phyloP scores from a whole-genome alignment of 2,888 invertebrate genomes.

The Tetranychus piercei region DNA sequence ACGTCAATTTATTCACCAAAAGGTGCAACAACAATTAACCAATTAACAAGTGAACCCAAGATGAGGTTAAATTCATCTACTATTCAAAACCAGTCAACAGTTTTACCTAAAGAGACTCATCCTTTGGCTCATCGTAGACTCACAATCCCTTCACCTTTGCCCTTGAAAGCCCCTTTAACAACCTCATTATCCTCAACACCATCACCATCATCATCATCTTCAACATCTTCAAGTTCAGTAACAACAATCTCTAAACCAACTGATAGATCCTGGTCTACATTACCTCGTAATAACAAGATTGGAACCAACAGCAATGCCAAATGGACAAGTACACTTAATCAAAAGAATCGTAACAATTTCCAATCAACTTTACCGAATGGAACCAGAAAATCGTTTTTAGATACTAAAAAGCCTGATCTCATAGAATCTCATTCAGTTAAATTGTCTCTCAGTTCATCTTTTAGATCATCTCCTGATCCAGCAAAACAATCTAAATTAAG shows the following conservation, averaged over 20 bases:
- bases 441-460: no score
- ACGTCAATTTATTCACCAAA: background rate
- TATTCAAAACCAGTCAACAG: background rate
- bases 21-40: background rate
- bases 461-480: no score
- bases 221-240: background rate
- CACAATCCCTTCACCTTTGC: background rate
- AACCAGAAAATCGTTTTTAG: background rate
- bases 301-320: background rate
- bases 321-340: background rate
- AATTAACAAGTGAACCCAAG: background rate
- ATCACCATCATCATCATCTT: no score
- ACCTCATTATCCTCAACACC: no score
- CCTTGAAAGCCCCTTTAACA: background rate
- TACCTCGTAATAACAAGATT: background rate
- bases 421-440: background rate
- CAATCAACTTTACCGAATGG: background rate
- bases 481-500: no score
- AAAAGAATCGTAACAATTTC: background rate
- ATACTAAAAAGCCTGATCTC: background rate
- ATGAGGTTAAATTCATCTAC: background rate
- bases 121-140: background rate
- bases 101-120: background rate
- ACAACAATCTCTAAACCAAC: background rate
- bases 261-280: background rate